These are phyloP conservation scores for Monochamus alternatus DNA, from an alignment of 2,888 invertebrate species.

Conservation along the genomic window DNA sequence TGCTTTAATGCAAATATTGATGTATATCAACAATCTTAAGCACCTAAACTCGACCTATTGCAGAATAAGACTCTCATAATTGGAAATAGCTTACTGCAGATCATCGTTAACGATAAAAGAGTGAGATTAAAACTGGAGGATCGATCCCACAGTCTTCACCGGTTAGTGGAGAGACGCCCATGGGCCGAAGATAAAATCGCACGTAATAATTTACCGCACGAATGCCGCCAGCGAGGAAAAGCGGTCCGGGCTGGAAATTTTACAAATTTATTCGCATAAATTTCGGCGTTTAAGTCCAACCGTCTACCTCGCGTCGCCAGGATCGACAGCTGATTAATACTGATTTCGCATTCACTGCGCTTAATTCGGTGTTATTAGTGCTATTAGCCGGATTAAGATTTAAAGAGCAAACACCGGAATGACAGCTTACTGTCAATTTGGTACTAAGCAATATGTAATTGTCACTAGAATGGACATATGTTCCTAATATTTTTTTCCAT, in stretches of 20 bases:
- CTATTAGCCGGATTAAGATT: slow-evolving; percentile 9
- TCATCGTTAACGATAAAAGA: background rate
- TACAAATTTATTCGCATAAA: slow-evolving; percentile 37
- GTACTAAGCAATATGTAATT: background rate
- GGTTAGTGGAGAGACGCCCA: slow-evolving; percentile 9
- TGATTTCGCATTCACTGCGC: slow-evolving; percentile 23
- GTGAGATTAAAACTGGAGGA: slow-evolving; percentile 2
- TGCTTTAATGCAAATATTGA: no score
- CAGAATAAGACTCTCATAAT: no score
- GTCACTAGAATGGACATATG: background rate
- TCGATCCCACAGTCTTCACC: slow-evolving; percentile 1
- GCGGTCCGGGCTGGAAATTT: slow-evolving; percentile 29
- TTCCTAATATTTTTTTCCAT: background rate
- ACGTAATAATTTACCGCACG: slow-evolving; percentile 25
- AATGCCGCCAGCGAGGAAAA: slow-evolving; percentile 19
- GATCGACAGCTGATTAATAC: slow-evolving; percentile 29
- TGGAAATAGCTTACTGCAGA: background rate
- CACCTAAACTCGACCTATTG: no score
- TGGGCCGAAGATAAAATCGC: slow-evolving; percentile 13
- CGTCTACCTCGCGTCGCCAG: slow-evolving; percentile 18
- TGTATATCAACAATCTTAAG: no score
- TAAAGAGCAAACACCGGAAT: background rate
- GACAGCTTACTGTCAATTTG: no score
- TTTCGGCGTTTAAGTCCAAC: slow-evolving; percentile 26
- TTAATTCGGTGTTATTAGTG: slow-evolving; percentile 24